Percentiles rank a stretch among this genome's conserved stretches.
Evolutionary conservation across 1,140 invertebrate species (phyloP).

Genomic region (Drosophila mayri): DNA sequence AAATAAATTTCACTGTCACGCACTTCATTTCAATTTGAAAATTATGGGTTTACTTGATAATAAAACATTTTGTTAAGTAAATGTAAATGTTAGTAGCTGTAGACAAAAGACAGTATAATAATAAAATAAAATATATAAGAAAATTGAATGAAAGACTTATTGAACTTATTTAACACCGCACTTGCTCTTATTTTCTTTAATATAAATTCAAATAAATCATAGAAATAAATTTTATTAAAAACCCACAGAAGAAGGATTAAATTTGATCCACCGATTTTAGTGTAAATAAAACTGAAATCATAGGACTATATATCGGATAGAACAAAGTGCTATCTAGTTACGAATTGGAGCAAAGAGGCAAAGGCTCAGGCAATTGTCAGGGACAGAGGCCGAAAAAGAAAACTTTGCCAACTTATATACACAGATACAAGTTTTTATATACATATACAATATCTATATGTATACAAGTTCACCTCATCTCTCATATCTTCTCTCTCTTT

Average conservation of each 20-base stretch:
- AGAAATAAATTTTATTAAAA: neutral
- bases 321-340: conserved; percentile 41
- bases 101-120: neutral
- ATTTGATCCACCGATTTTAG: neutral
- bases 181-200: neutral
- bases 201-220: neutral
- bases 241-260: neutral
- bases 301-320: conserved; percentile 12
- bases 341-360: conserved; percentile 22
- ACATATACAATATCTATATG: neutral
- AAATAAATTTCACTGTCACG: conserved; percentile 6
- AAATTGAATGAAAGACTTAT: too few relatives aligned
- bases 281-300: neutral
- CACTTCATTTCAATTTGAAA: neutral
- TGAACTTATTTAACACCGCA: neutral
- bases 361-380: conserved; percentile 34
- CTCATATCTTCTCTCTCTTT: conserved; percentile 2
- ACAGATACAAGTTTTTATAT: neutral
- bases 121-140: too few relatives aligned
- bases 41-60: neutral
- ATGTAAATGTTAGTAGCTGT: neutral
- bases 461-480: conserved; percentile 20
- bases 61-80: neutral
- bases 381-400: conserved; percentile 25
- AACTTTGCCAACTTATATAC: conserved; percentile 23